Conservation (phyloP, 2,797 vertebrate species). For the Arnoldichthys spilopterus region DNA sequence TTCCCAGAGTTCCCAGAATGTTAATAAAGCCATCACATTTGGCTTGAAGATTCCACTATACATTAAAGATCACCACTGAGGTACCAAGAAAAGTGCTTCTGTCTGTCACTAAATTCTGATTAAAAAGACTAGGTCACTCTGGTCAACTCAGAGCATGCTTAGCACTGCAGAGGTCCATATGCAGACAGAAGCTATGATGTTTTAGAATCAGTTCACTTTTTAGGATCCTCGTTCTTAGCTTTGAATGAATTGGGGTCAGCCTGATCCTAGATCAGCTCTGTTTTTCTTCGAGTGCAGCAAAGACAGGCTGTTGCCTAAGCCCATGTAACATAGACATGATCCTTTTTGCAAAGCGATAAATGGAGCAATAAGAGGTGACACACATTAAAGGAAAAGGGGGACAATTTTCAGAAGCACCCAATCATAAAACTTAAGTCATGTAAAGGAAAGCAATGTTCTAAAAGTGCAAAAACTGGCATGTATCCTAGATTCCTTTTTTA, state of each 20-base stretch:
- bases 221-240: background rate
- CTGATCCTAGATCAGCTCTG: background rate
- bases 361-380: background rate
- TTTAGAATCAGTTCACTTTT: background rate
- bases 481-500: background rate
- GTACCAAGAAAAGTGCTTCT: background rate
- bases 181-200: background rate
- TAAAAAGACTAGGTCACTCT: background rate
- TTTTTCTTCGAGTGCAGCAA: background rate
- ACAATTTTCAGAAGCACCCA: background rate
- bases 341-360: background rate
- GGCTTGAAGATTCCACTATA: too few species aligned
- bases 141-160: background rate
- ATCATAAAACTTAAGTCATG: background rate
- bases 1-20: too few species aligned
- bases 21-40: too few species aligned
- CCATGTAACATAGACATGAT: background rate
- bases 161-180: background rate
- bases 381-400: background rate
- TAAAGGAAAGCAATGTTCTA: background rate
- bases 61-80: background rate
- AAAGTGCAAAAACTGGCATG: background rate
- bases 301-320: background rate
- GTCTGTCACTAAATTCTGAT: background rate
- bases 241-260: background rate